Base-by-base conservation (phyloP, 2,113 vertebrate species). In the Thomomys bottae region DNA sequence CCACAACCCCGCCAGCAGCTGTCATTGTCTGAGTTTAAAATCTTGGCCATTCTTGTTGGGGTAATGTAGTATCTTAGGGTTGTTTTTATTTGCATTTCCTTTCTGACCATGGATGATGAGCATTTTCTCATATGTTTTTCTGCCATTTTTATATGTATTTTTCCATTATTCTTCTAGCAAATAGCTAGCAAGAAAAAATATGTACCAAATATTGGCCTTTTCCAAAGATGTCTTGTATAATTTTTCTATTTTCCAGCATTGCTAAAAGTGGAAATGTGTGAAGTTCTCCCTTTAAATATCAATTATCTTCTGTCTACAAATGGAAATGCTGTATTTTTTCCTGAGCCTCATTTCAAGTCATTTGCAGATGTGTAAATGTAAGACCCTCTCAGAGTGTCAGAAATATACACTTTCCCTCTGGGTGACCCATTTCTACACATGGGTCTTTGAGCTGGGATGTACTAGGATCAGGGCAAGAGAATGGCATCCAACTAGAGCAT, bases 241-340 rank as follows among this genome's bases (percentile, higher is more conserved):
- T 96, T 88, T 92, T 93, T 94, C 76, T 97, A 59, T 91, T 96
- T 92, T 85, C 91, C 92, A 95, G 42, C 42, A 42, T 66, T 71
- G 5, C 90, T 96, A 68, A 92, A 92, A 71, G 36, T 49, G 2
- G 54, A 94, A 91, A 82, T 45, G 1, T 40, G 6, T 83, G 23
- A 17, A 61, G 21, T 83, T 95, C 87, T 24, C 71, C 20, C 32
- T 54, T 85, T 83, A 82, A 87, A 57, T 81, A 49, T 64, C 80
- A 84, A 77, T 81, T 83, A 92, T 95, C 49, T 72, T 84, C 67
- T 68, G 36, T 59, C 61, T 75, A 81, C 68, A 89, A 28, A 89
- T 72, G 32, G 87, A 88, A 79, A 75, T 70, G 61, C 2, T 66
- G 8, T 59, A 66, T 84, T 92, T 40, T 93, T 63, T 59, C 91